Evolutionary conservation across 92 coral and sea anemone species (phyloP), one percentile per base, ranked within the genome.

Genomic region (Umimayanthus chanpuru): DNA sequence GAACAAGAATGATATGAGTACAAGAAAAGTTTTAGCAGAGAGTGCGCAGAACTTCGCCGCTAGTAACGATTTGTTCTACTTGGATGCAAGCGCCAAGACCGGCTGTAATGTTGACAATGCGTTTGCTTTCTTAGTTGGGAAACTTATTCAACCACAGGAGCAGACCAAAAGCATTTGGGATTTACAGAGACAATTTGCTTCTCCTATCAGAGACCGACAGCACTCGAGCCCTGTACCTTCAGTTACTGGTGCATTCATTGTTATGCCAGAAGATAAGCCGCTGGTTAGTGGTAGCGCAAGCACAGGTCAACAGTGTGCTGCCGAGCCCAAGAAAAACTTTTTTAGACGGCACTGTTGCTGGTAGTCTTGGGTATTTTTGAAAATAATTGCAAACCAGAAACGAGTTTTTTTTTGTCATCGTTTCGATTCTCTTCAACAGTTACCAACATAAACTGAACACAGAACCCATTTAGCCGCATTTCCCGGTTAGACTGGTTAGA

Each of bases 81-180:
- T 94, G 66, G 96, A 94, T 30, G 90, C 93, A 9, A 94, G 94
- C 80, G 96, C 96, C 64, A 89, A 80, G 36, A 93, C 93, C 5
- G 88, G 88, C 41, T 79, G 66, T 14, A 94, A 94, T 77, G 89
- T 94, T 55, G 96, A 94, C 53, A 94, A 94, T 85, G 80, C 90
- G 12, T 94, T 94, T 67, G 82, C 91, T 77, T 81, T 86, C 36
- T 72, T 94, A 36, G 87, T 88, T 55, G 93, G 93, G 56, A 73
- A 86, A 58, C 82, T 94, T 72, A 88, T 92, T 44, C 88, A 90
- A 23, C 79, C 81, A 81, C 78, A 73, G 64, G 87, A 77, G 39
- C 85, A 39, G 47, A 39, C 36, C 55, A 77, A 79, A 1, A 25
- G 39, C 3, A 16, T 74, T 74, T 18, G 49, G 41, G 25, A 74